These are phyloP conservation scores for Chionomys nivalis DNA, from an alignment of 2,113 vertebrate genomes.

Conservation along the genomic window DNA sequence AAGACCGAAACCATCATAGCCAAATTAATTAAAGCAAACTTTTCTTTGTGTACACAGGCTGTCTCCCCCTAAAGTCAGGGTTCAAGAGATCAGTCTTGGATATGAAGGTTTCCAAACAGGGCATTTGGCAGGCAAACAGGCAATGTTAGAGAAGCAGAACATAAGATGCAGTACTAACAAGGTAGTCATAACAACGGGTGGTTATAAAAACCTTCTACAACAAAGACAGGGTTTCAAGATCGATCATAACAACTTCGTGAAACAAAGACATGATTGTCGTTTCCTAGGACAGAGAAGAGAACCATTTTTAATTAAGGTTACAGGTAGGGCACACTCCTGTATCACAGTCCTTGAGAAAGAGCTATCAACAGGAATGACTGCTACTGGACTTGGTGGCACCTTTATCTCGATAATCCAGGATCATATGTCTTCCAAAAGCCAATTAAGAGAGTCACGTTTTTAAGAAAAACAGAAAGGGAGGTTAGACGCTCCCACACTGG, in stretches of 20 bases:
- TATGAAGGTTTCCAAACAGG: background rate
- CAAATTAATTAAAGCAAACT: background rate
- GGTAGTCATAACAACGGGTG: background rate
- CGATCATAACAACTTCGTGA: no score
- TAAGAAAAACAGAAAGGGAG: background rate
- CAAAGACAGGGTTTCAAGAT: background rate
- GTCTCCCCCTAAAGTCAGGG: background rate
- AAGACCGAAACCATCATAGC: background rate
- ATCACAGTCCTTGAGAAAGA: background rate
- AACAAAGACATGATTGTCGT: background rate
- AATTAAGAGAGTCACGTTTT: background rate
- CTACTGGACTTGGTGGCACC: background rate
- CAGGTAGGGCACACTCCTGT: background rate
- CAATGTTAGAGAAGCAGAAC: background rate
- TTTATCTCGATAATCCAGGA: background rate
- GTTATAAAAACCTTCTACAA: background rate
- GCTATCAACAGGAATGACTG: background rate
- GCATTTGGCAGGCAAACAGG: background rate
- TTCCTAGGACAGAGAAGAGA: background rate
- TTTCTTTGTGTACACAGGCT: background rate
- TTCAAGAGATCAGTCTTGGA: background rate
- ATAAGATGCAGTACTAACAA: background rate
- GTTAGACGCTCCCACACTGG: no score
- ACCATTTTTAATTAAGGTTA: background rate
- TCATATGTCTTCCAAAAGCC: background rate